These are phyloP conservation scores for Drosophila repletoides DNA, from an alignment of 1,140 invertebrate species.

Conservation along the genomic window DNA sequence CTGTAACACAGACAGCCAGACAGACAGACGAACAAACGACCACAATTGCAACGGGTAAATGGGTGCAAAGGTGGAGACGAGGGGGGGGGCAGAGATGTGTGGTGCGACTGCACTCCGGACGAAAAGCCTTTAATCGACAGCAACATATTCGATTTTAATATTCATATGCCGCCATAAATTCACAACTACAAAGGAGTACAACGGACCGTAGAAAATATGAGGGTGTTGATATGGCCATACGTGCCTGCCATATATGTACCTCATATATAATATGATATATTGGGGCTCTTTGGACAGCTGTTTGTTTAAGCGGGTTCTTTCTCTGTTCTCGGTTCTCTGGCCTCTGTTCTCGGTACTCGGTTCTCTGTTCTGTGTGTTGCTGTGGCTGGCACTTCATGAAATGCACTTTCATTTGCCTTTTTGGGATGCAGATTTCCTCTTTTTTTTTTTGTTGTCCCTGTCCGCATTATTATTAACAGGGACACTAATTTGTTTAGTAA, in stretches of 20 bases:
- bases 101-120: slow-evolving; percentile 33
- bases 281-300: slow-evolving; percentile 34
- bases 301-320: no score
- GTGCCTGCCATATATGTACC: slow-evolving; percentile 17
- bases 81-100: not conserved
- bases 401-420: slow-evolving; percentile 23
- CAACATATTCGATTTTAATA: slow-evolving; percentile 82
- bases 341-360: no score
- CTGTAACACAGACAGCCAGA: slow-evolving; percentile 14
- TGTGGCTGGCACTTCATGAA: slow-evolving; percentile 43
- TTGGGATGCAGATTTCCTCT: not conserved
- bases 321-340: no score
- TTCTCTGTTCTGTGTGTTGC: no score
- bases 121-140: slow-evolving; percentile 81
- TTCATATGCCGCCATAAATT: slow-evolving; percentile 81
- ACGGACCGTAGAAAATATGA: slow-evolving; percentile 46
- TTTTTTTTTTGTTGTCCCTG: not conserved
- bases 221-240: slow-evolving; percentile 51
- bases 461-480: slow-evolving; percentile 8
- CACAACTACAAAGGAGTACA: slow-evolving; percentile 45
- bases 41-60: slow-evolving; percentile 38
- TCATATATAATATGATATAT: slow-evolving; percentile 39
- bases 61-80: not conserved
- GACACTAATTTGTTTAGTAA: slow-evolving; percentile 3
- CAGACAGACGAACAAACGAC: slow-evolving; percentile 48